phyloP scores from a whole-genome alignment of 64 coral and sea anemone genomes.

The Acropora tenuis region DNA sequence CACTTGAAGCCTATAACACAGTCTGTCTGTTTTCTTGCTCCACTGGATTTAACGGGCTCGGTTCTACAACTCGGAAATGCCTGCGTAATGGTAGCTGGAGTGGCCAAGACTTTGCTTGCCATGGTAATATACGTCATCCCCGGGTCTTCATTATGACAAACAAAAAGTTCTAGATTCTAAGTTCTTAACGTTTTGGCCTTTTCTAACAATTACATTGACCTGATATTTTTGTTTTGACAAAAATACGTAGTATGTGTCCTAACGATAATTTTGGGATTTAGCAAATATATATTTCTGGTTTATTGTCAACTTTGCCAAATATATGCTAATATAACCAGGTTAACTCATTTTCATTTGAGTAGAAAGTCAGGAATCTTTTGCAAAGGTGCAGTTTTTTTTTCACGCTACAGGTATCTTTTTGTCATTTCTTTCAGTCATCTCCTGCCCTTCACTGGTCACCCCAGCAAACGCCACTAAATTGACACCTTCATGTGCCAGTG shows the following conservation, averaged over 20 bases:
- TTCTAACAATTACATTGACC: background rate
- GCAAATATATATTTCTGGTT: background rate
- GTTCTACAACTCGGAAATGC: slow-evolving; percentile 34
- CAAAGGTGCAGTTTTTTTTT: background rate
- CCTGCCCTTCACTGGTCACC: slow-evolving; percentile 7
- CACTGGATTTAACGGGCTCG: background rate
- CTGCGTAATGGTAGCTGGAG: slow-evolving; percentile 50
- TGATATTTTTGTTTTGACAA: background rate
- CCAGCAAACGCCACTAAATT: background rate
- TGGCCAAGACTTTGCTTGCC: slow-evolving; percentile 30
- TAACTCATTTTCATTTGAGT: background rate
- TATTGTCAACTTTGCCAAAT: background rate
- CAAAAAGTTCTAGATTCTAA: background rate
- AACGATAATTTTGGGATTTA: background rate
- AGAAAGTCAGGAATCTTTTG: background rate
- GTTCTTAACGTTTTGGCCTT: background rate
- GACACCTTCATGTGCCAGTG: background rate
- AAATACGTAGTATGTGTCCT: too few relatives aligned
- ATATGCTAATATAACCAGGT: background rate
- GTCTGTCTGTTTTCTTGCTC: slow-evolving; percentile 52
- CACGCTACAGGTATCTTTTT: background rate
- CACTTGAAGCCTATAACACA: slow-evolving; percentile 11
- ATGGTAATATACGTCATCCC: background rate
- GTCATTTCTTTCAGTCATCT: slow-evolving; percentile 18
- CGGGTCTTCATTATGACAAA: background rate